Evolutionary conservation across 2,888 invertebrate species (phyloP).

Genomic region (Cerceris ruficornis): DNA sequence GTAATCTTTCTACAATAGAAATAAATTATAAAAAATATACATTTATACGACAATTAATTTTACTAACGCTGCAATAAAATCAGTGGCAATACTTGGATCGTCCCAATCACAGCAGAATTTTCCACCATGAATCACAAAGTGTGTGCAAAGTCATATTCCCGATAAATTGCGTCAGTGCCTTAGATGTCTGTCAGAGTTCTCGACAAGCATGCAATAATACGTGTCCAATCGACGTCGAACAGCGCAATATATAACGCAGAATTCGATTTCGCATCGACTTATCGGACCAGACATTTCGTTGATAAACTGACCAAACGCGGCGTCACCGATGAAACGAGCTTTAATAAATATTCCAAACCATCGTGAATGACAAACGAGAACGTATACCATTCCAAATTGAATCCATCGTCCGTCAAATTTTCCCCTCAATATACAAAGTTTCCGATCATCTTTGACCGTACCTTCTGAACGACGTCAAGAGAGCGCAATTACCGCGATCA

Average conservation of each 20-base stretch:
- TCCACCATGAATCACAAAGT: background rate
- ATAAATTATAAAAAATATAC: too few species aligned
- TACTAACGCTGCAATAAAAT: too few species aligned
- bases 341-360: background rate
- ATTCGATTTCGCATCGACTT: background rate
- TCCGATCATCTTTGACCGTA: too few species aligned
- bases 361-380: background rate
- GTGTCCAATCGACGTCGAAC: background rate
- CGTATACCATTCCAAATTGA: background rate
- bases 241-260: too few species aligned
- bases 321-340: background rate
- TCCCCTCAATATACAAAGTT: too few species aligned
- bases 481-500: too few species aligned
- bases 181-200: background rate
- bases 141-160: background rate
- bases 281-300: background rate
- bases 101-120: background rate
- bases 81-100: too few species aligned
- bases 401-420: too few species aligned
- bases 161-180: too few species aligned
- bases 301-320: background rate
- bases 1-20: too few species aligned
- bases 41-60: too few species aligned
- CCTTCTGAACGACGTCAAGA: too few species aligned
- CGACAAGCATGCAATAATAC: background rate